Base-by-base conservation (phyloP, 2,888 invertebrate species). In the Sinhomidia bicolor region DNA sequence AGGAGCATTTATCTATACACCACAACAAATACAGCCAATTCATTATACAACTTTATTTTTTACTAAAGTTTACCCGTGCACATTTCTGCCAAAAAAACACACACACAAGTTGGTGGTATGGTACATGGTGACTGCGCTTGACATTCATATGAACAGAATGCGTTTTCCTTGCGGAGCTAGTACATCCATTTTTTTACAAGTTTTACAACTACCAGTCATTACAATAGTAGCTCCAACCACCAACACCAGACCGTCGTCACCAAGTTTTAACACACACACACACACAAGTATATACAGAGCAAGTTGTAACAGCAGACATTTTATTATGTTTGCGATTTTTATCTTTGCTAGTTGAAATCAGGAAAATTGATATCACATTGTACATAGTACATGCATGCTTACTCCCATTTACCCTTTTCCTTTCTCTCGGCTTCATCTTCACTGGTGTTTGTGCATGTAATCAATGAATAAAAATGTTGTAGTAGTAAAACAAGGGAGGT, bases 111-210 rank as follows among this genome's bases (percentile, higher is more conserved):
- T 76, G 51, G 36, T 36, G 74, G 74, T 62, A 5, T 68, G 74
- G 29, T 26, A 47, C n/a, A 71, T 44, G 23, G 74, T 62, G 68
- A 54, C 79, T 84, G 84, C 62, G 84, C 60, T 80, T 88, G 88
- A 85, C 85, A 89, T 85, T 85, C 83, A 89, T 85, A 89, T 85
- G 74, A 89, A 51, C 51, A 65, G 51, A 60, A 51, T 29, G 32
- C 68, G 47, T 78, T n/a, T n/a, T n/a, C n/a, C n/a, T n/a, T n/a
- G n/a, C n/a, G n/a, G n/a, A n/a, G n/a, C n/a, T n/a, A n/a, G n/a
- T n/a, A n/a, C n/a, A n/a, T n/a, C n/a, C n/a, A n/a, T n/a, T n/a
- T n/a, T 23, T 41, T 71, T 71, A 4, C 12, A 44, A 44, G 20
- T 71, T 71, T 71, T 71, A 29, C 47, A 26, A 57, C 47, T 36